Conservation (phyloP, 2,797 vertebrate species). For the Thunnus albacares region DNA sequence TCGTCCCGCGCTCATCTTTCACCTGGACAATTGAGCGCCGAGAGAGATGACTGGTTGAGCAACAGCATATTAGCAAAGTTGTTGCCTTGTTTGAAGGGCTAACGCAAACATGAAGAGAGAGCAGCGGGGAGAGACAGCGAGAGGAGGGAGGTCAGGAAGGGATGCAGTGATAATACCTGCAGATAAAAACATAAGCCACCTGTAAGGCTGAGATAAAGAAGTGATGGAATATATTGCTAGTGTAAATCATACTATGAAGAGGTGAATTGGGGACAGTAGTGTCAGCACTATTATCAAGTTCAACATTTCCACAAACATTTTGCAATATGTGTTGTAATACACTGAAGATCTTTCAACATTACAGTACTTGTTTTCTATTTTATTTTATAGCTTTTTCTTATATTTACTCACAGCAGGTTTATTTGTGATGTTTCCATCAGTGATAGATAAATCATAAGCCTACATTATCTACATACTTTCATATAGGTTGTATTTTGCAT, state of each 20-base stretch:
- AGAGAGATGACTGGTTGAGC: background rate
- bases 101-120: background rate
- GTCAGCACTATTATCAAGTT: background rate
- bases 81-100: background rate
- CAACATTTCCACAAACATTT: background rate
- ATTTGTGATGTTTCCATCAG: background rate
- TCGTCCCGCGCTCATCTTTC: slow-evolving; percentile 25
- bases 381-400: too few species aligned
- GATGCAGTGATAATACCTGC: background rate
- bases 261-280: too few species aligned
- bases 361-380: background rate
- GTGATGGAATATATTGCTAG: background rate
- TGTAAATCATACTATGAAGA: background rate
- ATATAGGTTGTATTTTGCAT: background rate
- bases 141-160: background rate
- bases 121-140: background rate
- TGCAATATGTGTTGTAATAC: background rate
- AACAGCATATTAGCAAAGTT: background rate
- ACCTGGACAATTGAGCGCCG: background rate
- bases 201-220: background rate
- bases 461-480: too few species aligned
- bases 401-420: too few species aligned
- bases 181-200: background rate
- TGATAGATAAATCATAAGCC: background rate
- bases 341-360: background rate